phyloP scores from a whole-genome alignment of 2,113 vertebrate genomes.

The Actinemys pallida region DNA sequence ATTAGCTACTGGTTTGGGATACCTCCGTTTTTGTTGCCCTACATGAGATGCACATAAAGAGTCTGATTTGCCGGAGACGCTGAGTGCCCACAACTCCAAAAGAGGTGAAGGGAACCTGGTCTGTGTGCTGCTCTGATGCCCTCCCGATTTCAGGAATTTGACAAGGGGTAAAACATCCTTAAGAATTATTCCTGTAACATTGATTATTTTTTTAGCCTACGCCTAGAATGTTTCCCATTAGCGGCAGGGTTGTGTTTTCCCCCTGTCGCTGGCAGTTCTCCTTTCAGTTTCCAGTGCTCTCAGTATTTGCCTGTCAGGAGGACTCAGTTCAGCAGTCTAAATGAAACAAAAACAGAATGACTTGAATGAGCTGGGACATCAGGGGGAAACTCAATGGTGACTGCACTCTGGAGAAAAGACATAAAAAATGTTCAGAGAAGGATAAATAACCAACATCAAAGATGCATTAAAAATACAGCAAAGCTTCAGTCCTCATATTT shows the following conservation, averaged over 20 bases:
- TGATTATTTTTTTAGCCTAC: neutral
- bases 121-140: neutral
- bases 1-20: neutral
- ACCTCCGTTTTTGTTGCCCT: neutral
- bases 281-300: neutral
- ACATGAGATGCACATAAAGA: neutral
- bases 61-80: neutral
- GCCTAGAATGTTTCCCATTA: neutral
- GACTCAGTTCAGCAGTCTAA: slow-evolving; percentile 5
- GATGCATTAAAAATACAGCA: slow-evolving; percentile 26
- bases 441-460: slow-evolving; percentile 12
- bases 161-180: neutral
- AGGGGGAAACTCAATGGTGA: neutral
- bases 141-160: neutral
- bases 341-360: neutral
- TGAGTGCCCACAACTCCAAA: neutral
- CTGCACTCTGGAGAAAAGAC: neutral
- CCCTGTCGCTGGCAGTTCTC: neutral
- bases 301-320: slow-evolving; percentile 4
- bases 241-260: neutral
- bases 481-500: slow-evolving; percentile 14
- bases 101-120: rapidly evolving
- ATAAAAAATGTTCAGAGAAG: neutral
- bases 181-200: neutral
- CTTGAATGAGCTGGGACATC: neutral